These are phyloP conservation scores for Rhingia campestris DNA, from an alignment of 2,888 invertebrate species.

Conservation along the genomic window DNA sequence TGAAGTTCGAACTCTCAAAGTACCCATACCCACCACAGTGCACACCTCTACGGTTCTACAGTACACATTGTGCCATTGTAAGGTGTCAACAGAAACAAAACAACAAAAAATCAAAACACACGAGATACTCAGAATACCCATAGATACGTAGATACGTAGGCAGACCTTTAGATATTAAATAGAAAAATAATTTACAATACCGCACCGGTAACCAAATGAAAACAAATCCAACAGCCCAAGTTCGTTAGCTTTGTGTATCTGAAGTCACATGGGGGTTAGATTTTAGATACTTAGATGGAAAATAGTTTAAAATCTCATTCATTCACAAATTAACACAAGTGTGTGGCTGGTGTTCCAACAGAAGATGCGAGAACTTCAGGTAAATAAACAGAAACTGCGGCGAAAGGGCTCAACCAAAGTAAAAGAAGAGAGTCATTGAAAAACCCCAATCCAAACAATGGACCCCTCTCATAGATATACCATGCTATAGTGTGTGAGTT, in stretches of 20 bases:
- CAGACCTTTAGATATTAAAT: constrained; percentile 8
- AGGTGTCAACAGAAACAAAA: constrained; percentile 19
- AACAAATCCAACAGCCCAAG: constrained; percentile 40
- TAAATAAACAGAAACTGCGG: constrained; percentile 47
- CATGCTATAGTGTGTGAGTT: not conserved
- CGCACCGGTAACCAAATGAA: constrained; percentile 44
- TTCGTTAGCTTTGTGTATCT: constrained; percentile 49
- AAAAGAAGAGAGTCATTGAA: constrained; percentile 1
- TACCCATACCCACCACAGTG: not conserved
- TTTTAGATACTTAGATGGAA: constrained; percentile 9
- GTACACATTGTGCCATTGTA: constrained; percentile 2
- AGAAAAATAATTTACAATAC: constrained; percentile 40
- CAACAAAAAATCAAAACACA: constrained; percentile 33
- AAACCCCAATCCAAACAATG: constrained; percentile 26
- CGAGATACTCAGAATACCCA: not conserved
- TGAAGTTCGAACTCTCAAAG: constrained; percentile 33
- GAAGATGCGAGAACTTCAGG: constrained; percentile 27
- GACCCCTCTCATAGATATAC: constrained; percentile 6
- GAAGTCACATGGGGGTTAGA: constrained; percentile 7
- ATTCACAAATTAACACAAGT: constrained; percentile 58
- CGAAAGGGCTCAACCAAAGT: constrained; percentile 10
- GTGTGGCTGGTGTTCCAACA: constrained; percentile 45
- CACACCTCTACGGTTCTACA: not conserved
- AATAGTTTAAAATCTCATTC: constrained; percentile 25
- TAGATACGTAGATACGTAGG: too few relatives aligned